Evolutionary conservation across 2,888 invertebrate genomes (phyloP).

Genomic region (Sycophila texana): DNA sequence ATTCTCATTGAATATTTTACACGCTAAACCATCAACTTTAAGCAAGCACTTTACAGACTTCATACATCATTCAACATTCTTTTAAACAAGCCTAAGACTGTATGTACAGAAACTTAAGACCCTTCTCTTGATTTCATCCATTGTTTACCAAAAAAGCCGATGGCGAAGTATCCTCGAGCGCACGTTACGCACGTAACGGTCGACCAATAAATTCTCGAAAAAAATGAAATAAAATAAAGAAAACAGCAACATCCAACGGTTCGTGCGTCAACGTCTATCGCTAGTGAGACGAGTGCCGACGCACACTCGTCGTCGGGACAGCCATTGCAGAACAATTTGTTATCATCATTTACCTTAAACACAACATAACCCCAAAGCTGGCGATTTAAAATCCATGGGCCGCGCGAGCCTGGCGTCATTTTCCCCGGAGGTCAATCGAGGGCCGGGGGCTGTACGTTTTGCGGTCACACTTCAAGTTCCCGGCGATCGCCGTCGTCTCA

Average conservation of each 20-base stretch:
- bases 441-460: background rate
- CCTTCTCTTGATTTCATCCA: too few relatives aligned
- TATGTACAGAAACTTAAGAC: too few relatives aligned
- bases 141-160: too few relatives aligned
- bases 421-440: background rate
- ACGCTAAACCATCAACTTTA: too few relatives aligned
- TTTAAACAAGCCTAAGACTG: too few relatives aligned
- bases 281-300: background rate
- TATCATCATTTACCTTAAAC: conserved; percentile 48
- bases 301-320: conserved; percentile 5
- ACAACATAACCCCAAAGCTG: conserved; percentile 55
- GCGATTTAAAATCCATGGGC: conserved; percentile 18
- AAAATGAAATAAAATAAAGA: background rate
- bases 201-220: background rate
- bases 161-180: too few relatives aligned
- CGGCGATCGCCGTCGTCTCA: too few relatives aligned
- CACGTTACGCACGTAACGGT: too few relatives aligned
- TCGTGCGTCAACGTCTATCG: background rate
- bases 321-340: conserved; percentile 20
- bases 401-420: conserved; percentile 26
- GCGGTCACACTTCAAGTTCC: background rate
- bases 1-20: too few relatives aligned
- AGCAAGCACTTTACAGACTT: too few relatives aligned
- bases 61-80: too few relatives aligned
- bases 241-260: background rate